These are phyloP conservation scores for Saguinus midas DNA, from an alignment of 2,113 vertebrate species.

Conservation along the genomic window DNA sequence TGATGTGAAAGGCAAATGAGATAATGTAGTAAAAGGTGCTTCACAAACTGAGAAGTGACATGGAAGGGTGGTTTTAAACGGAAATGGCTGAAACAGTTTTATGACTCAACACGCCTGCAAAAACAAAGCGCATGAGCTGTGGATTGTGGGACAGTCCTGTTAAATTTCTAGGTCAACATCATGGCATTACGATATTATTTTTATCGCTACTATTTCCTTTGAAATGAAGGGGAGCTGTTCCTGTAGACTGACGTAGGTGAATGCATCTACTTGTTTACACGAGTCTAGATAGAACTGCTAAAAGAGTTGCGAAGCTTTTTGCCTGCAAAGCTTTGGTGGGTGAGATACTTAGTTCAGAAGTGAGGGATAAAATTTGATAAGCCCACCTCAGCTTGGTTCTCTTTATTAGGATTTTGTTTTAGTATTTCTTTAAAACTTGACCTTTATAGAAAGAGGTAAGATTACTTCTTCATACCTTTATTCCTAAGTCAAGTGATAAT, in stretches of 20 bases:
- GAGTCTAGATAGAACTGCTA: neutral
- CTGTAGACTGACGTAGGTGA: neutral
- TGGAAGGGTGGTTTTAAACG: constrained; percentile 63
- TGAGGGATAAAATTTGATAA: neutral
- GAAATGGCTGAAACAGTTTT: constrained; percentile 53
- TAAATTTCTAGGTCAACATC: constrained; percentile 21
- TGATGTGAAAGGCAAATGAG: constrained; percentile 63
- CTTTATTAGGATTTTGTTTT: neutral
- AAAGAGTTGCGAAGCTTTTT: neutral
- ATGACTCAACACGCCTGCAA: constrained; percentile 43
- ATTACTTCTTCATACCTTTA: neutral
- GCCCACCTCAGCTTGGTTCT: neutral
- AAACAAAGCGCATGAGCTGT: neutral
- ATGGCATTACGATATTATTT: neutral
- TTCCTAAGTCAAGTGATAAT: neutral
- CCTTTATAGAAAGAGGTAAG: neutral
- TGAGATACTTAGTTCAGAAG: neutral
- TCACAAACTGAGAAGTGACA: constrained; percentile 58
- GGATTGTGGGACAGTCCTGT: neutral
- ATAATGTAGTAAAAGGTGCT: constrained; percentile 64
- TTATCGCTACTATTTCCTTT: neutral
- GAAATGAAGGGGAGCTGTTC: neutral
- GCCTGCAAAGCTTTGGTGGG: neutral
- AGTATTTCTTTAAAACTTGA: constrained; percentile 12
- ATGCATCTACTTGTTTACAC: neutral